These are phyloP conservation scores for Rana temporaria DNA, from an alignment of 2,113 vertebrate genomes.

Conservation along the genomic window DNA sequence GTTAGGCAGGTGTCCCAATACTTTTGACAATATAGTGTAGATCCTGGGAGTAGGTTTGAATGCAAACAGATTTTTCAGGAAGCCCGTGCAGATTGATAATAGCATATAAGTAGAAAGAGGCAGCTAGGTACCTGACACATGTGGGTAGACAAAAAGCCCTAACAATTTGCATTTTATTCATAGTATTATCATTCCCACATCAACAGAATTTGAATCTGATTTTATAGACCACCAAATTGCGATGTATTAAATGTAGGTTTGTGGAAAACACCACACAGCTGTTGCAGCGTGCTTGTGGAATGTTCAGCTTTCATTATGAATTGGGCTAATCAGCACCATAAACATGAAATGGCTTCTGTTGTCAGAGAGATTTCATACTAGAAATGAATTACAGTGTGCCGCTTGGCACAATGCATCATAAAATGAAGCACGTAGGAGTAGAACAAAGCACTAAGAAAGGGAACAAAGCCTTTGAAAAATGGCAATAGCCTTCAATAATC, in stretches of 20 bases:
- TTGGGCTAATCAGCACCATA: slow-evolving; percentile 60
- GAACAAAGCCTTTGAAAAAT: slow-evolving; percentile 45
- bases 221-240: slow-evolving; percentile 58
- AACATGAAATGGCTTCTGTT: slow-evolving; percentile 56
- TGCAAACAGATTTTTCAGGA: too few relatives aligned
- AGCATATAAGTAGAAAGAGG: too few relatives aligned
- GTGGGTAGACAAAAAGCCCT: too few relatives aligned
- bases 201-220: slow-evolving; percentile 58
- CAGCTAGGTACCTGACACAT: too few relatives aligned
- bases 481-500: slow-evolving; percentile 56
- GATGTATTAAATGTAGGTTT: slow-evolving; percentile 59
- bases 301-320: slow-evolving; percentile 56
- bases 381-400: slow-evolving; percentile 38
- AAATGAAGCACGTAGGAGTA: slow-evolving; percentile 57
- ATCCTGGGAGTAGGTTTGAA: too few relatives aligned
- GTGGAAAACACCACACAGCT: slow-evolving; percentile 59
- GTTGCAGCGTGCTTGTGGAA: slow-evolving; percentile 61
- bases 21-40: too few relatives aligned
- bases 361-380: slow-evolving; percentile 65
- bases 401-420: neutral
- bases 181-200: slow-evolving; percentile 56
- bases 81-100: too few relatives aligned
- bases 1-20: too few relatives aligned
- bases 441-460: slow-evolving; percentile 55
- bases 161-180: slow-evolving; percentile 13